Evolutionary conservation across 2,797 vertebrate species (phyloP).

Genomic region (Thalassophryne amazonica): DNA sequence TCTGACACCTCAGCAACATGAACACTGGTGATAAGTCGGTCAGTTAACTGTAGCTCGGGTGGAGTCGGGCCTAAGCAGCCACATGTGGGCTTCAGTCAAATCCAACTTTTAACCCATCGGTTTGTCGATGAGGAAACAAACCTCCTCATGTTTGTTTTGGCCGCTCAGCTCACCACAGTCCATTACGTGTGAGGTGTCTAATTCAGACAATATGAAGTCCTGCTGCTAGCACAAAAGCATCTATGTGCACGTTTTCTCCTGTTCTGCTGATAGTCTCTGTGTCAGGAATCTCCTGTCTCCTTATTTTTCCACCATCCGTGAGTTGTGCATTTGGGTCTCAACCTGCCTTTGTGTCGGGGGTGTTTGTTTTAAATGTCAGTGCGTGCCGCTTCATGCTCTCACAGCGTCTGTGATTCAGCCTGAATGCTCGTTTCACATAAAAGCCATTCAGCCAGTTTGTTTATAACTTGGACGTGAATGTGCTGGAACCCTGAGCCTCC

Average conservation of each 20-base stretch:
- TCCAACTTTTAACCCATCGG: slow-evolving; percentile 54
- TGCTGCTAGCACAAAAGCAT: too few relatives aligned
- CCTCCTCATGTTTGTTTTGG: slow-evolving; percentile 20
- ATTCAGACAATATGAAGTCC: too few relatives aligned
- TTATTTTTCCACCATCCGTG: too few relatives aligned
- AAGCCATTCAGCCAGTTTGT: slow-evolving; percentile 4
- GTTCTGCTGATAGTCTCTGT: too few relatives aligned
- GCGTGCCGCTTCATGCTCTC: neutral
- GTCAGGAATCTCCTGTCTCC: too few relatives aligned
- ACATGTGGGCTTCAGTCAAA: slow-evolving; percentile 61
- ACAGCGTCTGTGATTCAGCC: neutral
- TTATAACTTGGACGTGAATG: slow-evolving; percentile 24
- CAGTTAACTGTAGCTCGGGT: slow-evolving; percentile 11
- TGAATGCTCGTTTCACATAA: neutral
- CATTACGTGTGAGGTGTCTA: too few relatives aligned
- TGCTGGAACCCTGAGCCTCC: slow-evolving; percentile 11
- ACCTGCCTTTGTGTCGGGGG: too few relatives aligned
- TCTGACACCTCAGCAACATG: neutral
- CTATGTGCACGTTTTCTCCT: too few relatives aligned
- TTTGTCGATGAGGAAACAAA: slow-evolving; percentile 41
- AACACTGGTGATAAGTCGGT: slow-evolving; percentile 2
- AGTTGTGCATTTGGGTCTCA: too few relatives aligned
- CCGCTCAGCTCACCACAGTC: neutral
- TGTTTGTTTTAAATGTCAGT: too few relatives aligned
- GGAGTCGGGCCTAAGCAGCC: slow-evolving; percentile 25